These are phyloP conservation scores for Aurelia coerulea DNA, from an alignment of 30 jellyfish, hydroid and myxozoan genomes.

Conservation along the genomic window DNA sequence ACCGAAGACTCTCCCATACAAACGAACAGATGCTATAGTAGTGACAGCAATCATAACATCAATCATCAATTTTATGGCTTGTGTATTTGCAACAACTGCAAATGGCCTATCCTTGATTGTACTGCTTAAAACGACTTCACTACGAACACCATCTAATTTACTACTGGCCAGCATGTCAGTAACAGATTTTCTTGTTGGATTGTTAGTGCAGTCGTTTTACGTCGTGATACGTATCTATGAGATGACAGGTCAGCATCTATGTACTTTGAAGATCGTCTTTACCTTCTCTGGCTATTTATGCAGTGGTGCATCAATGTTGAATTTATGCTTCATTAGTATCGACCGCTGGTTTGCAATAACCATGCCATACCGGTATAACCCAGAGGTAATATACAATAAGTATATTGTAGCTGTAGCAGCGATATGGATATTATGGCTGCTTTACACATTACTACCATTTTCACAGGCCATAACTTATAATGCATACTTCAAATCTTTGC, in stretches of 20 bases:
- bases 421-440: too few relatives aligned
- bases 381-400: background rate
- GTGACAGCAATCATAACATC: conserved; percentile 2
- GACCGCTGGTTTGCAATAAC: conserved; percentile 46
- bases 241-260: conserved; percentile 14
- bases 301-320: conserved; percentile 42
- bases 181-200: conserved; percentile 41
- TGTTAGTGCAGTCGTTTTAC: conserved; percentile 20
- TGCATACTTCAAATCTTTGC: too few relatives aligned
- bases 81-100: conserved; percentile 1
- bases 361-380: conserved; percentile 31
- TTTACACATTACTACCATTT: too few relatives aligned
- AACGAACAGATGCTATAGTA: conserved; percentile 7
- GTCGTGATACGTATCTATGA: conserved; percentile 38
- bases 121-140: background rate
- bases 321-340: conserved; percentile 13
- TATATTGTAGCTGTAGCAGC: too few relatives aligned
- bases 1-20: background rate
- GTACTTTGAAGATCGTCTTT: conserved; percentile 17
- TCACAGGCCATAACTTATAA: too few relatives aligned
- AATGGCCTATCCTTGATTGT: conserved; percentile 4
- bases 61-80: background rate
- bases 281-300: conserved; percentile 26
- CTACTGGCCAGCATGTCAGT: conserved; percentile 27
- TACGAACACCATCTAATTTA: conserved; percentile 33